Conservation (phyloP, 2,113 vertebrate genomes). For the Indicator indicator region DNA sequence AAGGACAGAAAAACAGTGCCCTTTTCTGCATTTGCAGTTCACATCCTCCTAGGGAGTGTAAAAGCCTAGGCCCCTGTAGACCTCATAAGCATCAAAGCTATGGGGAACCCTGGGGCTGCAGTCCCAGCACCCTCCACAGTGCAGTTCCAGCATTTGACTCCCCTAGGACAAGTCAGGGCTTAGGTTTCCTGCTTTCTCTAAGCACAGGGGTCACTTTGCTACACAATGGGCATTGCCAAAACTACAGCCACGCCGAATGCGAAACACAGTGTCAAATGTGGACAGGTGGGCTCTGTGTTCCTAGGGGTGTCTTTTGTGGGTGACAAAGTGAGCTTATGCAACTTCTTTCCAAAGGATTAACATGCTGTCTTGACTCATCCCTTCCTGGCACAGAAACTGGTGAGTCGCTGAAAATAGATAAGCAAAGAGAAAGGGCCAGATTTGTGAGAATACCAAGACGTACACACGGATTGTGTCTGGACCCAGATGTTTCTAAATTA, state of each 20-base stretch:
- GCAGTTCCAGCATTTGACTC: background rate
- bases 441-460: background rate
- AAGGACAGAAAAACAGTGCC: background rate
- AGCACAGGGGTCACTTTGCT: background rate
- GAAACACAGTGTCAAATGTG: background rate
- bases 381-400: background rate
- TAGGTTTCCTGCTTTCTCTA: background rate
- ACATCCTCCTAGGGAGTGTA: background rate
- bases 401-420: background rate
- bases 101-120: background rate
- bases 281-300: background rate
- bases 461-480: background rate
- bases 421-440: background rate
- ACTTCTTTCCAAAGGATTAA: background rate
- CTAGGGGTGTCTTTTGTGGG: background rate
- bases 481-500: background rate
- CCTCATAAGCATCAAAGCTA: background rate
- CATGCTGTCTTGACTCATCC: background rate
- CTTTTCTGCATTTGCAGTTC: background rate
- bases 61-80: background rate
- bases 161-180: background rate
- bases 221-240: constrained; percentile 3
- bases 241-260: background rate
- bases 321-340: background rate
- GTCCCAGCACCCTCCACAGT: background rate